phyloP scores from a whole-genome alignment of 2,797 vertebrate genomes.

The Danionella dracula region DNA sequence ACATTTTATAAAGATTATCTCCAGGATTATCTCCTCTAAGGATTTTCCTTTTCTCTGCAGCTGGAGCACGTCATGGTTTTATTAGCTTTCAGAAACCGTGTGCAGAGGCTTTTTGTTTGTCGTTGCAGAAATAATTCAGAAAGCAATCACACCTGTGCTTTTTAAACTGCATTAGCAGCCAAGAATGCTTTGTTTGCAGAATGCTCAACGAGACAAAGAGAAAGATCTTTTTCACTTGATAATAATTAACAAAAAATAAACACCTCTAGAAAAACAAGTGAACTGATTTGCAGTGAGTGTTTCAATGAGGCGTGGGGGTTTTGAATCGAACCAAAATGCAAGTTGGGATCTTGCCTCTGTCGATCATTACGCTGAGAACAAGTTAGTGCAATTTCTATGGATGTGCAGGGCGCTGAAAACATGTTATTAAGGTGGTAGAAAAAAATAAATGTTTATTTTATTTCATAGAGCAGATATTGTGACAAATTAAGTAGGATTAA shows the following conservation, averaged over 20 bases:
- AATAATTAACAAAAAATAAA: neutral
- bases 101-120: conserved; percentile 10
- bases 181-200: neutral
- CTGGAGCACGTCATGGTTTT: neutral
- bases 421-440: no score
- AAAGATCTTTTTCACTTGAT: neutral
- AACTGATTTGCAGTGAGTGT: neutral
- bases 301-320: no score
- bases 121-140: neutral
- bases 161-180: neutral
- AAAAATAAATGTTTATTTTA: no score
- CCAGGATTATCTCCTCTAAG: no score
- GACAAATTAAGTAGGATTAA: no score
- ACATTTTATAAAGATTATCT: neutral
- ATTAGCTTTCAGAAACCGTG: conserved; percentile 5
- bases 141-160: neutral
- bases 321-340: neutral
- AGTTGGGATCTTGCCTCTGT: no score
- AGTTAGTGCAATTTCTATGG: no score
- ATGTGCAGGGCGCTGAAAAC: no score
- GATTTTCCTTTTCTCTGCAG: neutral
- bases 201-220: neutral
- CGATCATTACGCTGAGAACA: no score
- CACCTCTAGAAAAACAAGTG: neutral
- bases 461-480: no score